Conservation (phyloP, 1,140 invertebrate species). For the Drosophila trapezifrons region DNA sequence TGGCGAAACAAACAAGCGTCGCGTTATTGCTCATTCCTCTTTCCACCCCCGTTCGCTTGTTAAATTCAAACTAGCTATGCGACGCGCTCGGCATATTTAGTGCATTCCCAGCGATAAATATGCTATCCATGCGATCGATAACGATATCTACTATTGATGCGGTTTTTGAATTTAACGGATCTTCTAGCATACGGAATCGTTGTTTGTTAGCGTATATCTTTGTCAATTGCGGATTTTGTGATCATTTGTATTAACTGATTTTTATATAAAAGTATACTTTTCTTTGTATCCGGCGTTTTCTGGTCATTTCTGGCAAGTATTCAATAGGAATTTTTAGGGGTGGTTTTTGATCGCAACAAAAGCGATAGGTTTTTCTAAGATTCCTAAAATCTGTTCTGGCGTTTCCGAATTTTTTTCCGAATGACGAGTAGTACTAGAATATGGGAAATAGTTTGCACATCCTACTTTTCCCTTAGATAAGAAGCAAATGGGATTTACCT, state of each 20-base stretch:
- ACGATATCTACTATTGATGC: not conserved
- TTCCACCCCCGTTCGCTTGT: constrained; percentile 65
- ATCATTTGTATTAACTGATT: not conserved
- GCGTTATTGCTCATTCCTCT: constrained; percentile 53
- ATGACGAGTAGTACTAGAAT: not conserved
- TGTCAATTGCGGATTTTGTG: not conserved
- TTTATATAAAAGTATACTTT: not conserved
- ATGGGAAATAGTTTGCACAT: not conserved
- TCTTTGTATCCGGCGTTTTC: not conserved
- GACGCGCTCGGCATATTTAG: constrained; percentile 31
- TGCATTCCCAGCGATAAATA: constrained; percentile 12
- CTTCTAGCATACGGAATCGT: not conserved
- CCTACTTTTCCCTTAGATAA: no score
- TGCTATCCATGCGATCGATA: constrained; percentile 22
- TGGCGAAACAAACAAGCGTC: constrained; percentile 61
- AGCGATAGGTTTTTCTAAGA: not conserved
- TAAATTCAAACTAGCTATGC: constrained; percentile 37
- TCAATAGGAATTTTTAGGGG: not conserved
- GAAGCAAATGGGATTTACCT: not conserved
- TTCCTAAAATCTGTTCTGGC: not conserved
- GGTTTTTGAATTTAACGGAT: constrained; percentile 19
- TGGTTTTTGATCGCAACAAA: not conserved
- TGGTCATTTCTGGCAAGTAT: not conserved
- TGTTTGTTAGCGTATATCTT: not conserved
- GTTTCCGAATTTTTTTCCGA: constrained; percentile 4